Evolutionary conservation across 37 sponge, comb jelly and placozoan genomes (phyloP), one percentile per base, ranked within the genome.

Genomic region (Chondrilla cf. caribensis): DNA sequence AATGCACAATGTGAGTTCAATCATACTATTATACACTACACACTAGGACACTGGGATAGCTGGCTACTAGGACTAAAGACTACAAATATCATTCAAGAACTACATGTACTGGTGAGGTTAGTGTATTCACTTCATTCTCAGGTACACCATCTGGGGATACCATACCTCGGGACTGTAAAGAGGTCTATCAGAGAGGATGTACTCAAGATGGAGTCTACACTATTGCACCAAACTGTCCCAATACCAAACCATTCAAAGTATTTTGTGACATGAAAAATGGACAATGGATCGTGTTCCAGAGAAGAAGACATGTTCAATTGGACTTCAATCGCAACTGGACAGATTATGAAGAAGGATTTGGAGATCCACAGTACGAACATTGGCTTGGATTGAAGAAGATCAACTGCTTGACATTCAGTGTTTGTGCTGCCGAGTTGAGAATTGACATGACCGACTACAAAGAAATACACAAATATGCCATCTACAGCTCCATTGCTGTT

Each of bases 211-310:
- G 75, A 2, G 42, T 71, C 75, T 71, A 71, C 42, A 71, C 39
- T n/a, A 71, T 71, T 40, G 75, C 24, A 22, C 75, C 75, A 8
- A 26, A 6, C 8, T 59, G 60, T 26, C 41, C 39, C 7, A 22
- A 40, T 2, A 71, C 24, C 39, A 2, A 6, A 71, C 75, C 75
- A 41, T 71, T 71, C 7, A 5, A 6, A n/a, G 75, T 71, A n/a
- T 71, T 22, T 22, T 71, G 75, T 6, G 75, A 71, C 7, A 71
- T 71, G 75, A 26, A 7, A 22, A 71, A 37, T 6, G 75, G 73
- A 70, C 39, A 38, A 26, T 70, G 73, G 73, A 7, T 7, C 35
- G 73, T 70, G 22, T 70, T 70, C 40, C 73, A 70, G 40, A 35
- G 28, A 35, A 22, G 73, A 3, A 70, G 31, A 26, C 21, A 70